phyloP scores from a whole-genome alignment of 2,113 vertebrate genomes.

The Trachemys scripta region DNA sequence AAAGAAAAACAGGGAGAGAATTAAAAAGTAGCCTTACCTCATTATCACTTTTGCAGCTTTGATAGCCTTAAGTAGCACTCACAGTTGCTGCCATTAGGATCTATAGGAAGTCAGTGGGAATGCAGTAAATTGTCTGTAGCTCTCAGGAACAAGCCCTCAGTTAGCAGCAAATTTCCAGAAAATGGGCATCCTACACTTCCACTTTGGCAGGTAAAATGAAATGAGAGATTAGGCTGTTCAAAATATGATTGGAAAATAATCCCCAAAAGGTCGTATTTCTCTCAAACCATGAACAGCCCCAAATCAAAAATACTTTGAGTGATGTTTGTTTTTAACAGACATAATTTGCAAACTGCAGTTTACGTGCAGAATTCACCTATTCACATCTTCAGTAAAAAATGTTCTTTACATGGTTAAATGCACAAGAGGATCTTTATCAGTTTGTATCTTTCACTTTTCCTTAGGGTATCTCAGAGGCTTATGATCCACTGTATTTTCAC shows the following conservation, averaged over 20 bases:
- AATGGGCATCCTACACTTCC: slow-evolving; percentile 17
- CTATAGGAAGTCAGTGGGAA: not conserved
- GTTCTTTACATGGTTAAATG: not conserved
- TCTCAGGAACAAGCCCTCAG: slow-evolving; percentile 15
- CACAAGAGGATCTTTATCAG: not conserved
- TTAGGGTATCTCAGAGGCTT: rapidly evolving
- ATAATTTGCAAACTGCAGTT: not conserved
- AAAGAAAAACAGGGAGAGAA: slow-evolving; percentile 69
- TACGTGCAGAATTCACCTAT: not conserved
- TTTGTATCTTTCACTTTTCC: not conserved
- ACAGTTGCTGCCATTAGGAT: slow-evolving; percentile 28
- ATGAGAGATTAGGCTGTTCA: not conserved
- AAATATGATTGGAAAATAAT: not conserved
- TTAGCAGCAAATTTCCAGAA: slow-evolving; percentile 31
- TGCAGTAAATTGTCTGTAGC: not conserved
- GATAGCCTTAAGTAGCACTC: slow-evolving; percentile 48
- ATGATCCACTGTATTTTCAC: slow-evolving; percentile 5
- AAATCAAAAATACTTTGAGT: not conserved
- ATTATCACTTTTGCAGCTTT: slow-evolving; percentile 70
- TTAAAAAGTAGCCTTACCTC: slow-evolving; percentile 70
- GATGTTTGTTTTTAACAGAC: not conserved
- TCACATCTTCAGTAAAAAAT: not conserved
- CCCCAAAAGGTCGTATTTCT: not conserved
- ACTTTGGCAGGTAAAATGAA: not conserved
- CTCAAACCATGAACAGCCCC: not conserved